Percentiles rank a stretch among this genome's conserved stretches.
Evolutionary conservation across 2,797 vertebrate genomes (phyloP).

Genomic region (Lacerta bilineata): DNA sequence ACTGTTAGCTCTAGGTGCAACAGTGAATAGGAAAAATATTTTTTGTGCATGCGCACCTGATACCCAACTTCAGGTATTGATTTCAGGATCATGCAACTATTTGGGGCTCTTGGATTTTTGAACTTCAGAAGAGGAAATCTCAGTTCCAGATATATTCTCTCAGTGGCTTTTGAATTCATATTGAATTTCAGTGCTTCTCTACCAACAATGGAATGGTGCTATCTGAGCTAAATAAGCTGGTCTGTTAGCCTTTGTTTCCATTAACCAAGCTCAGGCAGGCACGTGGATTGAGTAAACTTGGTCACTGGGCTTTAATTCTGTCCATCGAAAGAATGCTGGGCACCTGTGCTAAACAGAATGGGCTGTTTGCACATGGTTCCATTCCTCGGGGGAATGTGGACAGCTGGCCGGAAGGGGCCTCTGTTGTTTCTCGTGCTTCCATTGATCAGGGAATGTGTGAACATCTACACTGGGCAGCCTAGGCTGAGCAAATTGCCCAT

Average conservation of each 20-base stretch:
- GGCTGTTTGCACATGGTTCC: constrained; percentile 67
- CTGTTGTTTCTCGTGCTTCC: constrained; percentile 66
- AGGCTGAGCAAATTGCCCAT: constrained; percentile 64
- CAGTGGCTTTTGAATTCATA: constrained; percentile 10
- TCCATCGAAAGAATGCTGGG: constrained; percentile 47
- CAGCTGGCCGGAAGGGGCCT: constrained; percentile 48
- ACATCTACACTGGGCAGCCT: constrained; percentile 60
- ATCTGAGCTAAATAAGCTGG: constrained; percentile 33
- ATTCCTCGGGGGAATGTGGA: constrained; percentile 66
- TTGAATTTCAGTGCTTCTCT: constrained; percentile 12
- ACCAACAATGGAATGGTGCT: constrained; percentile 16
- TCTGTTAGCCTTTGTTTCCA: constrained; percentile 28
- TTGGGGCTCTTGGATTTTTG: not conserved
- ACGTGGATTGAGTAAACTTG: constrained; percentile 46
- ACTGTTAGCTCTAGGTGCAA: not conserved
- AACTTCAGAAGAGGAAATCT: constrained; percentile 1
- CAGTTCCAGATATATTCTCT: not conserved
- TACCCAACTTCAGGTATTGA: not conserved
- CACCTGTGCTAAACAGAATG: constrained; percentile 59
- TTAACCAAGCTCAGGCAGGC: constrained; percentile 45
- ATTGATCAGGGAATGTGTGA: constrained; percentile 65
- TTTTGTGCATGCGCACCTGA: not conserved
- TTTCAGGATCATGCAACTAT: not conserved
- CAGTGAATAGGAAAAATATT: not conserved
- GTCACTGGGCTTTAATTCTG: constrained; percentile 51